Conservation (phyloP, 2,797 vertebrate genomes). For the Champsocephalus esox region DNA sequence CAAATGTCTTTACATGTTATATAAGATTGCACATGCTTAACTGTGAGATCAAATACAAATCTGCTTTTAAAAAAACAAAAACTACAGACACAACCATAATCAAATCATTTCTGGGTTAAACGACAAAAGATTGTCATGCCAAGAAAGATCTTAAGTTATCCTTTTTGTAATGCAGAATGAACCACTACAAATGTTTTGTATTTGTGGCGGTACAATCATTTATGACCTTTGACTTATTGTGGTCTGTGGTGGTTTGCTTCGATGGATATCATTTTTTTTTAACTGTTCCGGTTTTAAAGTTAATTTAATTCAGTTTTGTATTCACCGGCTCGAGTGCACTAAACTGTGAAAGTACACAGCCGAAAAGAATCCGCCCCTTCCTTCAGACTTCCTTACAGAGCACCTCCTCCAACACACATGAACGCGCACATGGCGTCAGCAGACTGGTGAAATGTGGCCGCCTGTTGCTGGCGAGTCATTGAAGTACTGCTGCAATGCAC, state of each 20-base stretch:
- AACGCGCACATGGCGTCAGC: too few relatives aligned
- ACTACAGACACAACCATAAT: neutral
- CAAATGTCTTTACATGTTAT: neutral
- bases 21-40: neutral
- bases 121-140: neutral
- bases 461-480: too few relatives aligned
- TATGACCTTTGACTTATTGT: neutral
- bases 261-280: neutral
- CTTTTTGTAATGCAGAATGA: neutral
- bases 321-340: neutral
- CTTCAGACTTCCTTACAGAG: too few relatives aligned
- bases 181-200: neutral
- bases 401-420: too few relatives aligned
- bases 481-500: too few relatives aligned
- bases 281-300: neutral
- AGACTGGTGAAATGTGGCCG: too few relatives aligned
- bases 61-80: conserved; percentile 1
- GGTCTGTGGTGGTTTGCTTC: neutral
- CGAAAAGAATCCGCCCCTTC: too few relatives aligned
- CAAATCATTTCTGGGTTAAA: neutral
- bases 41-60: neutral
- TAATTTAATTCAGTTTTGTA: neutral
- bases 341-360: too few relatives aligned
- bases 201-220: neutral
- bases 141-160: neutral